Evolutionary conservation across 2,888 invertebrate species (phyloP), one percentile per base, ranked within the genome.

Genomic region (Silvanus unidentatus): DNA sequence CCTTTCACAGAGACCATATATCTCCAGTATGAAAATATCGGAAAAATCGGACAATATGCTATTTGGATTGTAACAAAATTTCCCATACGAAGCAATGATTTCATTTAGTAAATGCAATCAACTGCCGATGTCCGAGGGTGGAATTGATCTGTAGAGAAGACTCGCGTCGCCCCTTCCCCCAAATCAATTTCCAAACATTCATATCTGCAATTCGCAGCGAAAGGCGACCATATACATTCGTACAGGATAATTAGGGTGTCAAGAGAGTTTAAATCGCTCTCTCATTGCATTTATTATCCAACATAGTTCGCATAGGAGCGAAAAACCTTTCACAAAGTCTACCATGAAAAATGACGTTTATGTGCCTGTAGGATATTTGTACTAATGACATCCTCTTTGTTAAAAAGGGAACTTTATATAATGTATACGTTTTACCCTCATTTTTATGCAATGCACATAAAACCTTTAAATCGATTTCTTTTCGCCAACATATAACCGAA

Each of bases 381-480:
- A 56, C 65, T 68, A 68, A 68, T 68, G 68, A 68, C 64, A 61
- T 66, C 65, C 65, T 64, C 53, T 49, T 44, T 42, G 22, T 46
- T 32, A 32, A 37, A 15, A 32, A 53, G 57, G 59, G 61, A 56
- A 44, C 54, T 56, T 55, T 56, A 65, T n/a, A n/a, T 61, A 63
- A 63, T 60, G 59, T 49, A 49, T 60, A 55, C 56, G 59, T 59
- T 55, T 55, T 59, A 51, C 47, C 56, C 54, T 65, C 63, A 61
- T 64, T 63, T 66, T 60, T 54, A 58, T 59, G 53, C 60, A 48
- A 62, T 65, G 64, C 62, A 64, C 56, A 44, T 49, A 38, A n/a
- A 39, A 11, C 14, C 30, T 16, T 32, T 32, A 15, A 32, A 34
- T 8, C 13, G 30, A 40, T 32, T 34, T 11, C 30, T 16, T 11